Evolutionary conservation across 2,888 invertebrate genomes (phyloP), one percentile per base, ranked within the genome.

Genomic region (Drosophila emarginata): DNA sequence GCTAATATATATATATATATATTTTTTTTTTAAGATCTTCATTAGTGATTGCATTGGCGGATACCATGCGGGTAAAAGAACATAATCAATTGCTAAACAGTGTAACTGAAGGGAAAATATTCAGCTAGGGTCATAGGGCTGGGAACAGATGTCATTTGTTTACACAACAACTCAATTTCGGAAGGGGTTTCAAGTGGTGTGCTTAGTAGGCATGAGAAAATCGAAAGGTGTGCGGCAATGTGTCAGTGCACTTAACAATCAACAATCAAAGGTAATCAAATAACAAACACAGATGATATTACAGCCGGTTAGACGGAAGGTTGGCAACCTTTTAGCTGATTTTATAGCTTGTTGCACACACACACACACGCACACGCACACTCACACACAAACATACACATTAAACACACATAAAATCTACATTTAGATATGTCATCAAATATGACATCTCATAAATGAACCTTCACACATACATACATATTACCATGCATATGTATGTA

Each of bases 81-180:
- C 6, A 23, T 11, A 45, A 18, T 9, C 9, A 18, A 45, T 61
- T 40, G 60, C 39, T 52, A 18, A 40, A 40, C 59, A 53, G 58
- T 50, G 56, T 23, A 12, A 28, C 2, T 21, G 50, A 52, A 32
- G 60, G 65, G 45, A 32, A 32, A 32, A 32, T 9, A 11, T 9
- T 1, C 11, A 32, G 32, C 32, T 9, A 11, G 32, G 32, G 32
- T 32, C 18, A 53, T 6, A 45, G 23, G 36, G 23, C 1, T 21
- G 1, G 63, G 61, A 66, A 60, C 83, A 84, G 83, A 84, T 84
- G 88, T 84, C 83, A 86, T 71, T 84, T 84, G 83, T 84, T 87
- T 86, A 75, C 88, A 64, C 72, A 68, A 61, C 57, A 71, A 37
- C 59, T 53, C 65, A 57, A 57, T 39, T 56, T 40, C 12, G n/a